These are phyloP conservation scores for Incurvaria masculella DNA, from an alignment of 2,888 invertebrate species.

Conservation along the genomic window DNA sequence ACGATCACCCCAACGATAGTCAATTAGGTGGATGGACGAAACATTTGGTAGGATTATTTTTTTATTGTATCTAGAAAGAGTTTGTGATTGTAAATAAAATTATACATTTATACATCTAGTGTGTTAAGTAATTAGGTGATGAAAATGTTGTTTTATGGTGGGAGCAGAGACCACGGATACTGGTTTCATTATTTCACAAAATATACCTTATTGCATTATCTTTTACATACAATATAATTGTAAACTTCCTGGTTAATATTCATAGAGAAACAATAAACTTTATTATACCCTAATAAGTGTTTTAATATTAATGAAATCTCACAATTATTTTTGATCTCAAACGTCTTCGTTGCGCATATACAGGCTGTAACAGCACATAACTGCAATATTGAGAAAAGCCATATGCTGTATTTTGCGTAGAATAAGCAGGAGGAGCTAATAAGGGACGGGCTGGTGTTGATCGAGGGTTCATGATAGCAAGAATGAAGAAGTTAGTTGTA, in stretches of 20 bases:
- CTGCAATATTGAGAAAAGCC: no score
- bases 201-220: not conserved
- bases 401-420: no score
- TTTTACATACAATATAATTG: not conserved
- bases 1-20: conserved; percentile 57
- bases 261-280: not conserved
- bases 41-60: conserved; percentile 33
- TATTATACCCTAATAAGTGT: not conserved
- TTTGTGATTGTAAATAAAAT: not conserved
- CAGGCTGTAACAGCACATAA: no score
- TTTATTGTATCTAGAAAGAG: not conserved
- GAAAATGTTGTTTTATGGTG: not conserved
- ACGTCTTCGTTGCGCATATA: no score
- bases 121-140: not conserved
- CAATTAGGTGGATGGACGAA: conserved; percentile 50
- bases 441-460: no score
- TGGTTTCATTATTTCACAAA: not conserved
- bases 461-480: no score
- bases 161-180: not conserved
- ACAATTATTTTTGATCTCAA: no score
- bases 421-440: no score
- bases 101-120: not conserved
- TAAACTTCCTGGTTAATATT: not conserved
- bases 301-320: no score
- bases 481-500: no score